A percentile compares a stretch with the other conserved stretches of the same genome.
Conservation (phyloP, 2,888 invertebrate genomes). For the Hyalella azteca region DNA sequence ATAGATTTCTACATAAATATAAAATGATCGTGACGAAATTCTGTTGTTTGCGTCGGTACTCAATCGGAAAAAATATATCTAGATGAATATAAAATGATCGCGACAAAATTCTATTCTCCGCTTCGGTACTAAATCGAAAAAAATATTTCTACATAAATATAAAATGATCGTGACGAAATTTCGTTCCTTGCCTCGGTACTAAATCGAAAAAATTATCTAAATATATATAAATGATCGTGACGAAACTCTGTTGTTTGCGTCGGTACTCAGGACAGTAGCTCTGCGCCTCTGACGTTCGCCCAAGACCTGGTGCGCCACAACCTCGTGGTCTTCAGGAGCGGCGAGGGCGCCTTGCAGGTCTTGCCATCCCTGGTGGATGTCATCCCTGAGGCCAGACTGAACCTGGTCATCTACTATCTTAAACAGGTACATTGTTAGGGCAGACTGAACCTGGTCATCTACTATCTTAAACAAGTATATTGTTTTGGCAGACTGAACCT, state of each 20-base stretch:
- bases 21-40: too few species aligned
- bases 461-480: neutral
- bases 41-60: too few species aligned
- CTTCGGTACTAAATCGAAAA: too few species aligned
- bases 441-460: constrained; percentile 76
- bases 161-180: too few species aligned
- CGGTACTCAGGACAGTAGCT: constrained; percentile 49
- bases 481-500: constrained; percentile 93
- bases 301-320: constrained; percentile 94
- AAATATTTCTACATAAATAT: too few species aligned
- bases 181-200: too few species aligned
- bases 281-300: constrained; percentile 73
- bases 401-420: constrained; percentile 92
- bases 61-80: too few species aligned
- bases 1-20: too few species aligned
- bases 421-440: constrained; percentile 80
- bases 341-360: constrained; percentile 91
- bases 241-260: neutral
- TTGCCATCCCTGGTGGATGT: constrained; percentile 91
- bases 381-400: constrained; percentile 93
- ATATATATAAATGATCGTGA: too few species aligned
- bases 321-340: constrained; percentile 90
- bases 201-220: too few species aligned
- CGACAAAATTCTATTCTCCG: too few species aligned
- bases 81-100: too few species aligned